A percentile compares a stretch with the other conserved stretches of the same genome.
phyloP scores from a whole-genome alignment of 2,888 invertebrate genomes.

The Zele albiditarsus region DNA sequence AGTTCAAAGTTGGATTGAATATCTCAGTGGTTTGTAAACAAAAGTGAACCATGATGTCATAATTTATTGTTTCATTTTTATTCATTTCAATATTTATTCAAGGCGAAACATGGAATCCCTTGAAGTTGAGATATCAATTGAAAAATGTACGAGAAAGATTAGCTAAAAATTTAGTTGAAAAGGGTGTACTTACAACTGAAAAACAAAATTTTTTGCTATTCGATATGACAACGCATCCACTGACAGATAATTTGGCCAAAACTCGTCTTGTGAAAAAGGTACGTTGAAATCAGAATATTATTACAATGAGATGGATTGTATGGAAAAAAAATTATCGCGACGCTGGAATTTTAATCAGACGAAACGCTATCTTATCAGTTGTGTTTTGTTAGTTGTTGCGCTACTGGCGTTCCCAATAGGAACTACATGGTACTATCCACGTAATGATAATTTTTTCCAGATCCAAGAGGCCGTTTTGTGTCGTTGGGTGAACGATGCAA shows the following conservation, averaged over 20 bases:
- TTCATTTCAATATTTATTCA: slow-evolving; percentile 54
- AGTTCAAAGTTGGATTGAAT: slow-evolving; percentile 99
- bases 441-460: slow-evolving; percentile 71
- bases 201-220: slow-evolving; percentile 99
- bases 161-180: slow-evolving; percentile 99
- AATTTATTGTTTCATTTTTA: neutral
- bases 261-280: slow-evolving; percentile 97
- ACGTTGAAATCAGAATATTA: slow-evolving; percentile 25
- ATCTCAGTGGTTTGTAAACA: slow-evolving; percentile 88
- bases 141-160: slow-evolving; percentile 99
- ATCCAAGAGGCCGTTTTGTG: slow-evolving; percentile 97
- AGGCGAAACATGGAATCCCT: slow-evolving; percentile 99
- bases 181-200: slow-evolving; percentile 98
- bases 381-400: neutral
- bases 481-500: slow-evolving; percentile 97
- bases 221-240: slow-evolving; percentile 99
- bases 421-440: neutral
- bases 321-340: neutral
- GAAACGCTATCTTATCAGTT: slow-evolving; percentile 48
- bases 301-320: neutral
- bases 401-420: neutral
- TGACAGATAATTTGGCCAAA: slow-evolving; percentile 96
- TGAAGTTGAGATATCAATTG: slow-evolving; percentile 97
- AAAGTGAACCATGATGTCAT: slow-evolving; percentile 7
- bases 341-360: slow-evolving; percentile 34